Base-by-base conservation (phyloP, 2,888 invertebrate genomes). In the Pycnomerus fuliginosus region DNA sequence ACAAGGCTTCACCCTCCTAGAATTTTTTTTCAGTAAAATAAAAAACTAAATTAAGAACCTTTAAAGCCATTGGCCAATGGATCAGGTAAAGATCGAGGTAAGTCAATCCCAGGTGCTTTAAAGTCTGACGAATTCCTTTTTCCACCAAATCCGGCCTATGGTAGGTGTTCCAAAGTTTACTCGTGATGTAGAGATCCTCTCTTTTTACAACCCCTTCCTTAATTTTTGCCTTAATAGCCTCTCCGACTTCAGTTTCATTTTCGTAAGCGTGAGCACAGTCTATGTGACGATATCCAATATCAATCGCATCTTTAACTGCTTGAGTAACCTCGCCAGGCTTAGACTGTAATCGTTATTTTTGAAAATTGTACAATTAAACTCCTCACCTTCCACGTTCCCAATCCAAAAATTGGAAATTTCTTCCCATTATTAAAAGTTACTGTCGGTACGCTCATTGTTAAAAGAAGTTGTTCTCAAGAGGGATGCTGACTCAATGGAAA, bases 51-150 rank as follows among this genome's bases (percentile, higher is more conserved):
- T 23, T 27, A 20, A 4, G 20, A 20, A 85, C 89, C 77, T 87
- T 82, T 63, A 85, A 91, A 0, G 80, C 91, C 65, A 88, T 80
- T 1, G 95, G 95, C 93, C 94, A 95, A 69, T 95, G 95, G 23
- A 95, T 88, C 4, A 95, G 76, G 65, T 92, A 95, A 23, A 95
- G 76, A 70, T 95, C 93, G 33, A 96, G 61, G 63, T 95, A 94
- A 0, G 83, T 74, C 0, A 92, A 61, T 4, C 83, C 80, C 8
- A 96, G 76, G 68, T 88, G 80, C 11, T 76, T 72, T n/a, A 96
- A 69, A 1, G 88, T 83, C 36, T 76, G 74, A 59, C 78, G 77
- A 13, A 90, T 71, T 0, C 85, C 85, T 0, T 79, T 75, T 30
- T 82, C 79, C 4, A 94, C 95, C 52, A 87, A 71, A 48, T 88